Conservation (phyloP, 1,140 invertebrate species). For the Chironomus tepperi region DNA sequence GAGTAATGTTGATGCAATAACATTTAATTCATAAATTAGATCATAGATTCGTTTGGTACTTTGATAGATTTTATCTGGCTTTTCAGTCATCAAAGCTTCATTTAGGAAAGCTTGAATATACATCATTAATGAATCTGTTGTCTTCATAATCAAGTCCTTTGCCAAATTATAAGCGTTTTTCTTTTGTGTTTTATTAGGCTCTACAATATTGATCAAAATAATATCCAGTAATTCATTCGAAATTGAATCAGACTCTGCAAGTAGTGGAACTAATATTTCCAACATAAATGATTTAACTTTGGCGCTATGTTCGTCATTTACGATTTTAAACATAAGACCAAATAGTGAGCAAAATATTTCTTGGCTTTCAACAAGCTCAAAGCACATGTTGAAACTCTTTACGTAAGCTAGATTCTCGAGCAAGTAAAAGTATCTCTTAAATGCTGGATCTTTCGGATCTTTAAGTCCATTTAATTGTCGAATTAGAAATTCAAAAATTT, state of each 20-base stretch:
- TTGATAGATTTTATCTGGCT: conserved; percentile 69
- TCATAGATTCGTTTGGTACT: conserved; percentile 87
- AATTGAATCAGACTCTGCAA: conserved; percentile 90
- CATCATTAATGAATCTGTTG: conserved; percentile 82
- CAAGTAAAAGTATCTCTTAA: conserved; percentile 95
- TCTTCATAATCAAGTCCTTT: conserved; percentile 84
- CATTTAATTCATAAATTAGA: conserved; percentile 92
- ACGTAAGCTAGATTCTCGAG: conserved; percentile 94
- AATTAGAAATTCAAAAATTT: conserved; percentile 93
- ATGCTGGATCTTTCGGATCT: conserved; percentile 94
- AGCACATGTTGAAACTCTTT: conserved; percentile 98
- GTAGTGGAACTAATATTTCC: conserved; percentile 86
- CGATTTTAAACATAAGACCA: conserved; percentile 91
- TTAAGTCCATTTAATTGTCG: conserved; percentile 87
- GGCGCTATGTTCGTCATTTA: conserved; percentile 91
- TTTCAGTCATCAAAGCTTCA: conserved; percentile 85
- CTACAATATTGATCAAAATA: conserved; percentile 89
- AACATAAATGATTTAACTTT: conserved; percentile 96
- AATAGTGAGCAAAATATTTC: conserved; percentile 93
- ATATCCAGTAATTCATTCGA: conserved; percentile 90
- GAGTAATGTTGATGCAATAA: conserved; percentile 83
- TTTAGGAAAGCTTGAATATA: conserved; percentile 97
- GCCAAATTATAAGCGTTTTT: conserved; percentile 86
- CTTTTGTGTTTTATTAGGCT: conserved; percentile 85
- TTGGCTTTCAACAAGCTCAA: conserved; percentile 94